phyloP scores from a whole-genome alignment of 37 sponge, comb jelly and placozoan species.

The Geodia barretti region DNA sequence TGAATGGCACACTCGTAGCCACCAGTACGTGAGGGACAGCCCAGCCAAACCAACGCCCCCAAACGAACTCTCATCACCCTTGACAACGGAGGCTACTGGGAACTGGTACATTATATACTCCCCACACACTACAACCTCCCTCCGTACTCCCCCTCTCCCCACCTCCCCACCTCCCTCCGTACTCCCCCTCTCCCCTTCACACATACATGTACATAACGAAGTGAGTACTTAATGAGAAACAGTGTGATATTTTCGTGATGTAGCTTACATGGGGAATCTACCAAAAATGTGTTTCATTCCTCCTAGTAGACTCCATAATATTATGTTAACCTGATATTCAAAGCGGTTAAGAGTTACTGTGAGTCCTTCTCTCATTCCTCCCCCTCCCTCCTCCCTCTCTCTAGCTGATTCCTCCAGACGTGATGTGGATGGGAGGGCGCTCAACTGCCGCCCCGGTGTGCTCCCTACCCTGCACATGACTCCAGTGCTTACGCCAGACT shows the following conservation, averaged over 20 bases:
- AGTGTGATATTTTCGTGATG: no score
- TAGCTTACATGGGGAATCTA: no score
- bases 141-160: background rate
- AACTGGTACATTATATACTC: conserved; percentile 19
- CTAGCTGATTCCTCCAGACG: conserved; percentile 6
- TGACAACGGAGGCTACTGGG: conserved; percentile 77
- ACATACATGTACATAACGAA: background rate
- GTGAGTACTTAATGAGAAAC: no score
- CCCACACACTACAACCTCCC: no score
- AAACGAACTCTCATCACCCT: conserved; percentile 63
- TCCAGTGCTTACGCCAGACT: conserved; percentile 53
- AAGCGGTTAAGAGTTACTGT: no score
- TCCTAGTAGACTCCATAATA: no score
- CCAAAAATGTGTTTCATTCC: no score
- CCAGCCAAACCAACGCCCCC: background rate
- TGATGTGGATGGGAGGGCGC: background rate
- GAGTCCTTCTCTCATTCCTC: background rate
- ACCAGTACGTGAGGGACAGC: conserved; percentile 47
- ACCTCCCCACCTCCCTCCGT: background rate
- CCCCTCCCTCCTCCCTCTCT: background rate
- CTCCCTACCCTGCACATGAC: conserved; percentile 77
- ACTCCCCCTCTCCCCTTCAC: background rate
- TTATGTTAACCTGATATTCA: no score
- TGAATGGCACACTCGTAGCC: conserved; percentile 71
- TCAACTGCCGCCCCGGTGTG: conserved; percentile 53